Conservation (phyloP, 2,888 invertebrate species). For the Dynastes tityus region DNA sequence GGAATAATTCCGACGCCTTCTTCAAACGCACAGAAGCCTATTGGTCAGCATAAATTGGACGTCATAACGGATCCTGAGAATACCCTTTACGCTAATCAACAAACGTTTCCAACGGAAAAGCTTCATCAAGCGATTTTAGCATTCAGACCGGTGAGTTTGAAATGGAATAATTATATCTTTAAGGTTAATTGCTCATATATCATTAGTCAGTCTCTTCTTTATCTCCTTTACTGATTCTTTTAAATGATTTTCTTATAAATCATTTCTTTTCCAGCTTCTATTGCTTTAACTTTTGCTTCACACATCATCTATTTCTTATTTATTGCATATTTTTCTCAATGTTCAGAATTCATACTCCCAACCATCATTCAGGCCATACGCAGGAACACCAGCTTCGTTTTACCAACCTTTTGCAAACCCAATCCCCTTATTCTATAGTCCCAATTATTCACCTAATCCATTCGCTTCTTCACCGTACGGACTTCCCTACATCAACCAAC, state of each 20-base stretch:
- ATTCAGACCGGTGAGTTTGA: constrained; percentile 72
- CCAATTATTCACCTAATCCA: constrained; percentile 51
- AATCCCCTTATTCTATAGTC: constrained; percentile 66
- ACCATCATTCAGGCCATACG: constrained; percentile 72
- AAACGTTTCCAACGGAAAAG: constrained; percentile 71
- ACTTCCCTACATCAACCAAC: constrained; percentile 68
- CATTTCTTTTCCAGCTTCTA: too few species aligned
- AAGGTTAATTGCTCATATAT: too few species aligned
- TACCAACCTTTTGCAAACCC: constrained; percentile 72
- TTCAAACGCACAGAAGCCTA: constrained; percentile 36
- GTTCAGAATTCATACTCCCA: constrained; percentile 64
- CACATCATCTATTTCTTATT: neutral
- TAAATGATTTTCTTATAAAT: neutral
- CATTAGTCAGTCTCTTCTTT: neutral
- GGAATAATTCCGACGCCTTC: constrained; percentile 59
- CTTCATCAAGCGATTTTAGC: constrained; percentile 74
- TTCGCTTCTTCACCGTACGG: constrained; percentile 61
- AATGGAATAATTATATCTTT: too few species aligned
- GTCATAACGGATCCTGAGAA: constrained; percentile 54
- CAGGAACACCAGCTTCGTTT: constrained; percentile 66
- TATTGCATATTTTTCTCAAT: constrained; percentile 48
- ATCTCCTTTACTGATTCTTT: neutral
- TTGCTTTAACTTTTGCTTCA: too few species aligned
- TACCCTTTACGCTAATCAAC: constrained; percentile 60
- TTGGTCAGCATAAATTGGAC: constrained; percentile 40